Evolutionary conservation across 2,113 vertebrate species (phyloP).

Genomic region (Eurypyga helias): DNA sequence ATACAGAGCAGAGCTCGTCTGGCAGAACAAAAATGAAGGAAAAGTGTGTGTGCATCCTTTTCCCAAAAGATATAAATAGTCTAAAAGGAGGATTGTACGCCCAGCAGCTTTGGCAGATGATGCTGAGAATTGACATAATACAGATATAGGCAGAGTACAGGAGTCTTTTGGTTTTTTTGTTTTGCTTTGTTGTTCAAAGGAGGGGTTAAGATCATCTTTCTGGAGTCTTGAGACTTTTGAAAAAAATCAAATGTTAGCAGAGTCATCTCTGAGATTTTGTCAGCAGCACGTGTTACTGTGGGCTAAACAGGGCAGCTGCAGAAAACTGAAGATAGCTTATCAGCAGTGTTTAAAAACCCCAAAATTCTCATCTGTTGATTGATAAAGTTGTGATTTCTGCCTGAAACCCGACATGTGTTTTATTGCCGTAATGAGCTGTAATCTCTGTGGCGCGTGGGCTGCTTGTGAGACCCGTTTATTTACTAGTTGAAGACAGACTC

Average conservation of each 20-base stretch:
- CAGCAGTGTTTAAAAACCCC: neutral
- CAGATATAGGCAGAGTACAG: neutral
- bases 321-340: neutral
- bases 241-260: neutral
- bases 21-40: neutral
- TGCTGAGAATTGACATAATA: neutral
- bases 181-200: neutral
- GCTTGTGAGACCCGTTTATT: neutral
- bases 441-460: accelerated
- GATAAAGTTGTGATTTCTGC: neutral
- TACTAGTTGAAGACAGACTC: neutral
- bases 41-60: neutral
- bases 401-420: neutral
- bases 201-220: neutral
- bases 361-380: neutral
- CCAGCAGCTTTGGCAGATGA: neutral
- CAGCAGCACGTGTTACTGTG: neutral
- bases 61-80: neutral
- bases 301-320: neutral
- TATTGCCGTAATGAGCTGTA: neutral
- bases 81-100: neutral
- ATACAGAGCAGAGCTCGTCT: neutral
- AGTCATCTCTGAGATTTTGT: neutral
- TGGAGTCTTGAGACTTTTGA: neutral
- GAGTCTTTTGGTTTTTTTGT: neutral